These are phyloP conservation scores for Aurelia aurita complex sp. Pacific DNA, from an alignment of 30 jellyfish, hydroid and myxozoan genomes.

Conservation along the genomic window DNA sequence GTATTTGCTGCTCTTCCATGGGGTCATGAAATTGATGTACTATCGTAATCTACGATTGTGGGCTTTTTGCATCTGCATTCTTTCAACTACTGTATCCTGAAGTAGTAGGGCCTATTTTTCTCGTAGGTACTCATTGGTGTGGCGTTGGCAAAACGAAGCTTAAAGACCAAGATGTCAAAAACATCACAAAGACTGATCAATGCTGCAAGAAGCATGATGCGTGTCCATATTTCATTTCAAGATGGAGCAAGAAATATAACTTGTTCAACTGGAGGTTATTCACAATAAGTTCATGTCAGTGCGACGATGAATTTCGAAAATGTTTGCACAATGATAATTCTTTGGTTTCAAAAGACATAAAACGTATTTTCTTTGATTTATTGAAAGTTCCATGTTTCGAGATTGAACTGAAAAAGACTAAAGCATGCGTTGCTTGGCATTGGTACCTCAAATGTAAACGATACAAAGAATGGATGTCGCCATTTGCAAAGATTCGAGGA, in stretches of 20 bases:
- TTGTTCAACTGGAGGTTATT: constrained; percentile 90
- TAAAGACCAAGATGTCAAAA: not conserved
- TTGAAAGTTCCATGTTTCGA: constrained; percentile 88
- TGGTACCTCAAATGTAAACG: constrained; percentile 85
- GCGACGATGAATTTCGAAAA: constrained; percentile 70
- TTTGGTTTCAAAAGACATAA: constrained; percentile 62
- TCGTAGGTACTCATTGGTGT: constrained; percentile 77
- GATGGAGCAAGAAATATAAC: constrained; percentile 75
- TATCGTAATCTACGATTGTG: too few species aligned
- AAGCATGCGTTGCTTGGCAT: constrained; percentile 75
- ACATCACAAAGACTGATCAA: constrained; percentile 42
- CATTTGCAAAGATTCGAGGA: constrained; percentile 58
- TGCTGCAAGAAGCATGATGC: constrained; percentile 92
- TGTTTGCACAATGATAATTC: constrained; percentile 75
- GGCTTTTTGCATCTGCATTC: too few species aligned
- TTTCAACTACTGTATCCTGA: too few species aligned
- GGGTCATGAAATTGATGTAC: too few species aligned
- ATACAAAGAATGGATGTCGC: constrained; percentile 47
- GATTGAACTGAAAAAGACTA: constrained; percentile 42
- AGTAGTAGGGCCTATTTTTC: not conserved
- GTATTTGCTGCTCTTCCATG: too few species aligned
- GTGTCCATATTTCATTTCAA: constrained; percentile 77
- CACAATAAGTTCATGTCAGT: constrained; percentile 83
- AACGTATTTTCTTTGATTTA: constrained; percentile 70
- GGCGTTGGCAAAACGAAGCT: constrained; percentile 50